Percentiles rank a stretch among this genome's conserved stretches.
phyloP scores from a whole-genome alignment of 2,797 vertebrate species.

The Oceanodroma leucorhoa region DNA sequence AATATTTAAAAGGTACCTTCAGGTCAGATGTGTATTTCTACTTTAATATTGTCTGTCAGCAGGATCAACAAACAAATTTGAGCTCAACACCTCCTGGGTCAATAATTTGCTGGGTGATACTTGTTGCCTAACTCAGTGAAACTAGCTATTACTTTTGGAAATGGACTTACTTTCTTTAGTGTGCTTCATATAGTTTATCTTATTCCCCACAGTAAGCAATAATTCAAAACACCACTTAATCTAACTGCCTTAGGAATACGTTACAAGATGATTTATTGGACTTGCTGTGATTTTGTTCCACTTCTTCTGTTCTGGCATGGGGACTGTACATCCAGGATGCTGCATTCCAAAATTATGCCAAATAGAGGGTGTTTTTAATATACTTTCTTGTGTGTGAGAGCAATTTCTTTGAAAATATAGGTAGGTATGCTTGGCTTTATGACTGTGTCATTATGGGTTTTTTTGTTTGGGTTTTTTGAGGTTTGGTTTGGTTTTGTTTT shows the following conservation, averaged over 20 bases:
- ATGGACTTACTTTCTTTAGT: neutral
- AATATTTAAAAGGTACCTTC: neutral
- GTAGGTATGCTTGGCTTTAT: neutral
- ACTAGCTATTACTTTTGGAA: neutral
- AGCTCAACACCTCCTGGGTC: neutral
- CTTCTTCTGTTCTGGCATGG: neutral
- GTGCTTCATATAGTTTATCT: neutral
- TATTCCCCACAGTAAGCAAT: neutral
- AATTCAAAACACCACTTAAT: neutral
- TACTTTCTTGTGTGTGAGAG: neutral
- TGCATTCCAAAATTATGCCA: neutral
- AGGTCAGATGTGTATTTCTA: neutral
- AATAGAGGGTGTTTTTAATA: accelerated
- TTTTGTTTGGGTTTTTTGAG: neutral
- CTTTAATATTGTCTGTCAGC: neutral
- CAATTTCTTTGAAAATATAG: neutral
- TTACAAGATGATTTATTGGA: neutral
- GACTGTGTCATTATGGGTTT: neutral
- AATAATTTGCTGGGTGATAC: neutral
- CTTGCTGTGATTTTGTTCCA: neutral
- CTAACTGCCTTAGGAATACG: neutral
- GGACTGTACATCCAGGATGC: neutral
- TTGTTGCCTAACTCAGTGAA: neutral
- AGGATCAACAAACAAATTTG: neutral
- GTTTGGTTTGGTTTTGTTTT: neutral